Base-by-base conservation (phyloP, 2,113 vertebrate species). In the Aphelocoma coerulescens region DNA sequence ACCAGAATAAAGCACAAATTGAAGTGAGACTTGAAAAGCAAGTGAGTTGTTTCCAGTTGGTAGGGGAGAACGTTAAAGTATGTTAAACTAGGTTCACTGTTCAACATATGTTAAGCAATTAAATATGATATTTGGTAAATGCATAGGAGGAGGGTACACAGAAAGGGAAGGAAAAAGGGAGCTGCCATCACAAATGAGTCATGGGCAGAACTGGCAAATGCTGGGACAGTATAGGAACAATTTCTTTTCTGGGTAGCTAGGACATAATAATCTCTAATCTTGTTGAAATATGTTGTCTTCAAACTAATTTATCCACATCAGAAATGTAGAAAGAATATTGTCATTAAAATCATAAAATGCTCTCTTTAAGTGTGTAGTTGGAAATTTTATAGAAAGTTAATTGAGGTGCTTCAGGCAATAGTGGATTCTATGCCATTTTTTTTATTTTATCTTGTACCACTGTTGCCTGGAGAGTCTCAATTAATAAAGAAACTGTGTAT, bases 371-470 rank as follows among this genome's bases (percentile, higher is more conserved):
- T 96, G 83, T 95, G 67, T 93, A 91, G 74, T 91, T 95, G 90
- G 75, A 95, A 95, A 91, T 96, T 97, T 94, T 96, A 91, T 97
- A 95, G 89, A 77, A 73, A 96, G 87, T 92, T 98, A 97, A 97
- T 97, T 97, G 96, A 97, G 87, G 58, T 97, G 85, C 95, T 97
- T 95, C 91, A 94, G 96, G 93, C 93, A 89, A 77, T 51, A 77
- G 77, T 5, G 3, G 69, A 91, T 94, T 73, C 94, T 95, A 11
- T 93, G 79, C 68, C 85, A 84, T 97, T 96, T 89, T 83, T 98
- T 97, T 97, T 97, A 88, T 96, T 97, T 96, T 95, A 80, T 96
- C 72, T 93, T 82, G 44, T 66, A 86, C 57, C 44, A 73, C 85
- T 93, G 63, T 88, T 97, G 63, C 93, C 84, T 96, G 30, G 85